These are phyloP conservation scores for Caenorhabditis inopinata DNA, from an alignment of 1,140 invertebrate genomes.

Conservation along the genomic window DNA sequence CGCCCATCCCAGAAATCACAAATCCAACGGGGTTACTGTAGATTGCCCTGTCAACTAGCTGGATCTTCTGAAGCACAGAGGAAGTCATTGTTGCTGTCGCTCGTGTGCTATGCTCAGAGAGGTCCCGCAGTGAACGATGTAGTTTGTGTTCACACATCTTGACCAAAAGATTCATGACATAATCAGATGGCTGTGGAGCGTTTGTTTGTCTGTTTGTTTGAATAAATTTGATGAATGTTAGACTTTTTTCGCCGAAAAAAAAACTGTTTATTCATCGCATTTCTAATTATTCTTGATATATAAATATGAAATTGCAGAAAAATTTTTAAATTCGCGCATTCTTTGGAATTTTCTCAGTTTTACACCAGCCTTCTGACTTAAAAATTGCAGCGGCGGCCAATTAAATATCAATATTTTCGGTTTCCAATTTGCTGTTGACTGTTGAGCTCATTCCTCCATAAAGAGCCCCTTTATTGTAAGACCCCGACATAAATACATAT, in stretches of 20 bases:
- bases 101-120: too few relatives aligned
- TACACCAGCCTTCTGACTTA: too few relatives aligned
- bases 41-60: not conserved
- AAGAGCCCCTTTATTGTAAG: too few relatives aligned
- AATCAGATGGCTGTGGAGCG: not conserved
- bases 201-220: not conserved
- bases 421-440: too few relatives aligned
- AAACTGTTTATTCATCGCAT: not conserved
- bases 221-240: slow-evolving; percentile 32
- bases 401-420: too few relatives aligned
- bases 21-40: not conserved
- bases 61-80: not conserved
- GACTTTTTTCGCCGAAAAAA: not conserved
- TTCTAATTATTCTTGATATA: not conserved
- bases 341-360: too few relatives aligned
- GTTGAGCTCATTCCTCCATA: too few relatives aligned
- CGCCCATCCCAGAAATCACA: not conserved
- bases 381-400: too few relatives aligned
- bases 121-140: too few relatives aligned
- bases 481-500: too few relatives aligned
- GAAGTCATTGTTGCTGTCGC: not conserved
- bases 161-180: not conserved
- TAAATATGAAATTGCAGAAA: too few relatives aligned
- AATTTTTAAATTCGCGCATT: too few relatives aligned
- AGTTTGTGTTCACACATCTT: not conserved